Evolutionary conservation across 2,113 vertebrate genomes (phyloP).

Genomic region (Prolemur simus): DNA sequence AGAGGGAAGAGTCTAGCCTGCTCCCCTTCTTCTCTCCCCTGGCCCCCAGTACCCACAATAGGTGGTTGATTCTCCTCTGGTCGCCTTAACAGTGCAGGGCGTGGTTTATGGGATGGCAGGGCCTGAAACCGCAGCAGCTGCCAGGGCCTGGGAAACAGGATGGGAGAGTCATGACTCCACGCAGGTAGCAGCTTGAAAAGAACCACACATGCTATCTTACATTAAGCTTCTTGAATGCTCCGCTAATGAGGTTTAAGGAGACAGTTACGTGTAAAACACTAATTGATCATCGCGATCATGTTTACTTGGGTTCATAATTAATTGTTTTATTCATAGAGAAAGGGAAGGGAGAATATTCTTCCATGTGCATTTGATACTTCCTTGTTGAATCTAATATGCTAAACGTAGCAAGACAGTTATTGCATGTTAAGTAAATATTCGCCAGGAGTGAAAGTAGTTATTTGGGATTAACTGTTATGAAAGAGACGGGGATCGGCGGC

Average conservation of each 20-base stretch:
- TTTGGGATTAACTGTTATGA: constrained; percentile 69
- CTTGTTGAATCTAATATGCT: constrained; percentile 62
- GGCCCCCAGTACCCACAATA: too few relatives aligned
- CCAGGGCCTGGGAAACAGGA: neutral
- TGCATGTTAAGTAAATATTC: constrained; percentile 74
- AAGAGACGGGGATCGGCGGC: constrained; percentile 22
- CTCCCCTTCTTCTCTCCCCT: neutral
- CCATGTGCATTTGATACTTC: neutral
- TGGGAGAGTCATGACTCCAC: neutral
- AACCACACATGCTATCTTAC: neutral
- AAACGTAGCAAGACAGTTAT: constrained; percentile 61
- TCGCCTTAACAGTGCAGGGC: neutral
- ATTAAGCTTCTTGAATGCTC: constrained; percentile 24
- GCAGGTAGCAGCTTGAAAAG: neutral
- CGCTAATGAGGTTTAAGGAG: constrained; percentile 44
- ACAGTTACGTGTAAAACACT: constrained; percentile 12
- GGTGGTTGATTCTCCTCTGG: neutral
- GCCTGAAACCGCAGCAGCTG: neutral
- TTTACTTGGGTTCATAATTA: constrained; percentile 41
- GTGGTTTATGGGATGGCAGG: neutral
- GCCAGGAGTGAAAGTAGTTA: constrained; percentile 65
- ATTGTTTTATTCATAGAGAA: constrained; percentile 46
- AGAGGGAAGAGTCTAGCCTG: neutral
- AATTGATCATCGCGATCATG: constrained; percentile 48
- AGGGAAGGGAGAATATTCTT: neutral